Conservation (phyloP, 92 coral and sea anemone genomes). For the Parazoanthus atlanticus region DNA sequence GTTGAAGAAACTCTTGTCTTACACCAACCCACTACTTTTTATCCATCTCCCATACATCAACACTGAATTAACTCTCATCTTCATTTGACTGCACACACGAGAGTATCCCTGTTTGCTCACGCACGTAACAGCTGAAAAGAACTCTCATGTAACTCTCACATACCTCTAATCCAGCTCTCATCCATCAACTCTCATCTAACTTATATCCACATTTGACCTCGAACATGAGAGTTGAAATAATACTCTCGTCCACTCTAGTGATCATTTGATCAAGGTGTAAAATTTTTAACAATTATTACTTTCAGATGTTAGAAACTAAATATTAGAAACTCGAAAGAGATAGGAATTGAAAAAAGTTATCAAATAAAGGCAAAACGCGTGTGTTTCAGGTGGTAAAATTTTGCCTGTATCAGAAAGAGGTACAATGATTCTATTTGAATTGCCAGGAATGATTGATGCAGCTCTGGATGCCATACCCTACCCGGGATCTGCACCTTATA, state of each 20-base stretch:
- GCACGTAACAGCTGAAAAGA: not conserved
- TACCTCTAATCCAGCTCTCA: too few species aligned
- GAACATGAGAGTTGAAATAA: not conserved
- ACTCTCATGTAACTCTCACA: not conserved
- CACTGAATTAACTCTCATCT: not conserved
- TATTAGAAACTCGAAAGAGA: not conserved
- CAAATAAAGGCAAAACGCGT: not conserved
- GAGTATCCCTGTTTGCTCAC: too few species aligned
- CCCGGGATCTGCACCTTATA: constrained; percentile 74
- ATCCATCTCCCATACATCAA: too few species aligned
- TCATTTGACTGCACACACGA: too few species aligned
- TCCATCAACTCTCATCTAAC: too few species aligned
- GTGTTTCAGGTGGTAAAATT: not conserved
- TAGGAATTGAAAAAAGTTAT: not conserved
- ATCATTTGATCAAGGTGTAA: not conserved
- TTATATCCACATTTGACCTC: not conserved
- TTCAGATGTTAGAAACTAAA: too few species aligned
- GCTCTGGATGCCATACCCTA: constrained; percentile 71
- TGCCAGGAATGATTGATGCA: constrained; percentile 50
- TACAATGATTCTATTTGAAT: not conserved
- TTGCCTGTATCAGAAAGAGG: not conserved
- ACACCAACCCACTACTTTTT: too few species aligned
- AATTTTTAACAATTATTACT: not conserved
- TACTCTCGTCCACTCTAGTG: not conserved
- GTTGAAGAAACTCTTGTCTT: too few species aligned